phyloP scores from a whole-genome alignment of 2,113 vertebrate species.

The Toxotes jaculatrix region DNA sequence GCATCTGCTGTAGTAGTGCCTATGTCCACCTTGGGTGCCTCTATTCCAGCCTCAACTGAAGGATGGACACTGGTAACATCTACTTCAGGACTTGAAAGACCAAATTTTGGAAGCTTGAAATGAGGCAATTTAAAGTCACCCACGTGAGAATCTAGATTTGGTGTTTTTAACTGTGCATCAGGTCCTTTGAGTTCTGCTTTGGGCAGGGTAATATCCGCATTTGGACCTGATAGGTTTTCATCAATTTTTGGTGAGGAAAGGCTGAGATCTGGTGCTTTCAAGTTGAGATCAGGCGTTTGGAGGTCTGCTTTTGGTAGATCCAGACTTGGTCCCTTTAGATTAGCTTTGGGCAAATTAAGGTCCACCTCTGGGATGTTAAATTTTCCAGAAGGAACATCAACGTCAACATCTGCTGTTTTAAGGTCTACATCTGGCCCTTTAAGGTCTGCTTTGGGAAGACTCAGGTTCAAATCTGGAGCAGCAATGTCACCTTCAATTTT shows the following conservation, averaged over 20 bases:
- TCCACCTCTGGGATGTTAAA: constrained; percentile 43
- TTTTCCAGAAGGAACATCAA: background rate
- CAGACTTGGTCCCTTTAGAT: constrained; percentile 49
- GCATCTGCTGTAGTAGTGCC: constrained; percentile 15
- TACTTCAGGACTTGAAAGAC: constrained; percentile 58
- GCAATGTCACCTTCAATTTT: constrained; percentile 38
- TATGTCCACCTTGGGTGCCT: constrained; percentile 57
- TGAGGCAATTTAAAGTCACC: constrained; percentile 69
- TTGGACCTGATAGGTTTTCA: constrained; percentile 25
- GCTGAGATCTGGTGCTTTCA: background rate
- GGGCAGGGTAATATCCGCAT: constrained; percentile 47
- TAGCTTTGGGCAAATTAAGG: constrained; percentile 57
- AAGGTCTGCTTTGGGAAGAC: constrained; percentile 14
- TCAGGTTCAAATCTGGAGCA: constrained; percentile 33
- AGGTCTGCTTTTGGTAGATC: constrained; percentile 57
- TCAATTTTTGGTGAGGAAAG: no score
- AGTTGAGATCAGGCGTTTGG: constrained; percentile 24
- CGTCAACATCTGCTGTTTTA: background rate
- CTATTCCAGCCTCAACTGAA: constrained; percentile 47
- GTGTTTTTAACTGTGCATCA: constrained; percentile 57
- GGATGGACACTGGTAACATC: constrained; percentile 56
- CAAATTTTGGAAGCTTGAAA: constrained; percentile 72
- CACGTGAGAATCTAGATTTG: constrained; percentile 51
- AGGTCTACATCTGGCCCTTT: constrained; percentile 13
- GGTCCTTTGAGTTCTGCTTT: constrained; percentile 49